These are phyloP conservation scores for Protonibea diacanthus DNA, from an alignment of 2,797 vertebrate species.

Conservation along the genomic window DNA sequence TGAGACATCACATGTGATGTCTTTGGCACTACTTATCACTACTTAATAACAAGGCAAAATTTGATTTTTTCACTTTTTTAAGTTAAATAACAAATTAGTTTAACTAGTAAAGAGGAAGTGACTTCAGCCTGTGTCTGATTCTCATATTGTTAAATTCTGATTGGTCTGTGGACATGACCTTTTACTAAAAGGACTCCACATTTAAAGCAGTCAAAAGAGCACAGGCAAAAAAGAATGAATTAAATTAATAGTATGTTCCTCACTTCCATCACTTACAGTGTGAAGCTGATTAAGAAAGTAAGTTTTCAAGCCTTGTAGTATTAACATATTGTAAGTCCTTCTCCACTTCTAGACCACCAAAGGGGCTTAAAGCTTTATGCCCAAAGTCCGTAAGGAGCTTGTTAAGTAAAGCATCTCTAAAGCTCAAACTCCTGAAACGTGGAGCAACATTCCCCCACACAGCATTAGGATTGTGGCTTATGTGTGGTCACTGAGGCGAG, in stretches of 20 bases:
- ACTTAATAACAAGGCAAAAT: too few species aligned
- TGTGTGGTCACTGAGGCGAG: conserved; percentile 67
- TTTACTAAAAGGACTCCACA: neutral
- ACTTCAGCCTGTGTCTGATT: conserved; percentile 3
- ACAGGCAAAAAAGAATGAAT: conserved; percentile 4
- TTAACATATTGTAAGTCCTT: neutral
- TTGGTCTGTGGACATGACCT: neutral
- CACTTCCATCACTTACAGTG: neutral
- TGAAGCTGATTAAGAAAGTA: neutral
- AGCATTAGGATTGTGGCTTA: conserved; percentile 47
- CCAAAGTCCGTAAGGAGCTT: conserved; percentile 38
- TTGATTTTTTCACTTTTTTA: too few species aligned
- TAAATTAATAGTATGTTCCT: neutral
- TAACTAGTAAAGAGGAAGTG: neutral
- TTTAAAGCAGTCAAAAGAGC: neutral
- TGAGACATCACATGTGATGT: neutral
- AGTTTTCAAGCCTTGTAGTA: neutral
- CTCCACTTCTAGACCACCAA: neutral
- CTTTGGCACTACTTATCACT: too few species aligned
- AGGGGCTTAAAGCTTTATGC: neutral
- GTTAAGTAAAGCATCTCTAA: conserved; percentile 58
- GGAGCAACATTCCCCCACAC: conserved; percentile 33
- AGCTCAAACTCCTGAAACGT: conserved; percentile 43
- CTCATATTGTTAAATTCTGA: neutral
- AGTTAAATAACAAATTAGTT: neutral